A percentile compares a stretch with the other conserved stretches of the same genome.
phyloP scores from a whole-genome alignment of 2,888 invertebrate species.

The Dichetophora obliterata region DNA sequence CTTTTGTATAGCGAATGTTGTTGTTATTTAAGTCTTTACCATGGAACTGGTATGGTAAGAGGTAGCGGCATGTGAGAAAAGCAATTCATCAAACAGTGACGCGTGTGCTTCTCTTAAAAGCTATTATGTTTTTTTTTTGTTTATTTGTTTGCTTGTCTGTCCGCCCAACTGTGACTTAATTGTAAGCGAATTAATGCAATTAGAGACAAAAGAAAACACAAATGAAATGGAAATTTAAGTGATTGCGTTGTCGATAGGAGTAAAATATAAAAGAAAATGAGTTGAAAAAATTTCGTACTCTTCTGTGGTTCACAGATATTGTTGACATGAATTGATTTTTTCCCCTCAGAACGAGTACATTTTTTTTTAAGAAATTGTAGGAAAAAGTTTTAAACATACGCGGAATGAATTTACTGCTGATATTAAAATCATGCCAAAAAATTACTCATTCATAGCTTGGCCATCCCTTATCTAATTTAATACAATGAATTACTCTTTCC shows the following conservation, averaged over 20 bases:
- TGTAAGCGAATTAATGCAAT: conserved; percentile 59
- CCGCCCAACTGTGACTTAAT: conserved; percentile 45
- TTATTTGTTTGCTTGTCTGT: neutral
- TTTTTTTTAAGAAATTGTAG: too few relatives aligned
- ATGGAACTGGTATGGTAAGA: neutral
- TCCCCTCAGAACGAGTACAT: too few relatives aligned
- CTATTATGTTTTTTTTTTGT: neutral
- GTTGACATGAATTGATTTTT: too few relatives aligned
- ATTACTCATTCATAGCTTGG: too few relatives aligned
- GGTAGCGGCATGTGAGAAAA: neutral
- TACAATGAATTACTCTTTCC: too few relatives aligned
- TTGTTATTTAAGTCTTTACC: neutral
- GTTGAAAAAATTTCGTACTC: too few relatives aligned
- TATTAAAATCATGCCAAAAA: too few relatives aligned
- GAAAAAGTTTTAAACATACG: too few relatives aligned
- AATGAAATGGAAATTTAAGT: neutral
- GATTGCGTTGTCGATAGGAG: neutral
- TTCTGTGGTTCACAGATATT: too few relatives aligned
- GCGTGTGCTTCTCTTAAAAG: neutral
- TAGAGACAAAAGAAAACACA: conserved; percentile 44
- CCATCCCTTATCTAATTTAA: too few relatives aligned
- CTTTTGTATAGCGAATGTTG: neutral
- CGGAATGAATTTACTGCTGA: too few relatives aligned
- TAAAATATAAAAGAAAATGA: neutral
- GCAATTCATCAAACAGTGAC: neutral